These are phyloP conservation scores for Gopherus evgoodei DNA, from an alignment of 2,113 vertebrate species.

Conservation along the genomic window DNA sequence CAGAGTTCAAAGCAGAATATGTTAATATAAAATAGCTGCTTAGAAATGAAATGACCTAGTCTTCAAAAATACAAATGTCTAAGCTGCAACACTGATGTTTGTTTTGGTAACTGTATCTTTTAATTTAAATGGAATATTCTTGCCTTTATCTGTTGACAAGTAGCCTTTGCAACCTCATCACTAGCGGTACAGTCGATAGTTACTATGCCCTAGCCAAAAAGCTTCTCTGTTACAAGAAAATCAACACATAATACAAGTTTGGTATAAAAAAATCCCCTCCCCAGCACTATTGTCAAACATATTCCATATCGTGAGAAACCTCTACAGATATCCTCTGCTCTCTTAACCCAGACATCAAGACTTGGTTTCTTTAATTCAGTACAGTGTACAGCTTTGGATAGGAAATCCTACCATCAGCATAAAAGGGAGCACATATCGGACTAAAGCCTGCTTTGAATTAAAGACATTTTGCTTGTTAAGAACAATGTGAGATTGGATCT, in stretches of 20 bases:
- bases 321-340: slow-evolving; percentile 42
- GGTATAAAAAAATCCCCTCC: slow-evolving; percentile 51
- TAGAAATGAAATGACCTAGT: not conserved
- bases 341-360: not conserved
- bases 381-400: slow-evolving; percentile 71
- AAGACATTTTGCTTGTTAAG: slow-evolving; percentile 51
- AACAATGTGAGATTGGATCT: slow-evolving; percentile 65
- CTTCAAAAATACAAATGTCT: slow-evolving; percentile 21
- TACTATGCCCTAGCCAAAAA: slow-evolving; percentile 51
- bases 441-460: slow-evolving; percentile 74
- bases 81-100: slow-evolving; percentile 11
- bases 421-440: slow-evolving; percentile 69
- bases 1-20: slow-evolving; percentile 32
- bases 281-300: slow-evolving; percentile 25
- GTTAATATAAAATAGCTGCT: slow-evolving; percentile 21
- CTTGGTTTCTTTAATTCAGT: slow-evolving; percentile 70
- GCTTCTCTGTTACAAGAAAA: slow-evolving; percentile 66
- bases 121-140: slow-evolving; percentile 59
- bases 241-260: slow-evolving; percentile 48
- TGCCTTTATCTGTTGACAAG: slow-evolving; percentile 49
- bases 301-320: slow-evolving; percentile 25
- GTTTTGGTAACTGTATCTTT: slow-evolving; percentile 54
- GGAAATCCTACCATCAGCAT: slow-evolving; percentile 70
- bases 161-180: not conserved
- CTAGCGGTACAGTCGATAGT: slow-evolving; percentile 41